These are phyloP conservation scores for Struthidea cinerea DNA, from an alignment of 2,113 vertebrate species.

Conservation along the genomic window DNA sequence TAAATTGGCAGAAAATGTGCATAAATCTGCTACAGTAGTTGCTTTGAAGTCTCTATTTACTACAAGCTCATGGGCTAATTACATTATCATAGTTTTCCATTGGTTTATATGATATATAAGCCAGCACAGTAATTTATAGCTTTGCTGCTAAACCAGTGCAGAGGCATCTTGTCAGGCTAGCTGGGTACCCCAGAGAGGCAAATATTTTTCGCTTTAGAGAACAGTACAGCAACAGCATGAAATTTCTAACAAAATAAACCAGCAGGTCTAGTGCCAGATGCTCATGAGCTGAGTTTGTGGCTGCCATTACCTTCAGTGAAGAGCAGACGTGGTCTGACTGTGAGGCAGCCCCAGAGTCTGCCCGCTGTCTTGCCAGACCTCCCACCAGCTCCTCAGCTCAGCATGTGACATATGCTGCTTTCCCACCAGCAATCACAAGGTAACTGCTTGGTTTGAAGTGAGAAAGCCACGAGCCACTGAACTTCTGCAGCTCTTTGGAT, in stretches of 20 bases:
- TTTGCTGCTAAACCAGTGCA: background rate
- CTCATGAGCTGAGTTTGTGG: background rate
- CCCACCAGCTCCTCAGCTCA: background rate
- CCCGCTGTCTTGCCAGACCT: background rate
- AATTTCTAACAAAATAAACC: background rate
- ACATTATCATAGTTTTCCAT: background rate
- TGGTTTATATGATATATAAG: background rate
- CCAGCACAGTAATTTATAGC: background rate
- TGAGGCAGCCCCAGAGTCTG: background rate
- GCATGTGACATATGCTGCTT: background rate
- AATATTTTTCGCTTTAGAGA: background rate
- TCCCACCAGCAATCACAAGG: background rate
- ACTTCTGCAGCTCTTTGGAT: background rate
- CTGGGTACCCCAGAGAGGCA: background rate
- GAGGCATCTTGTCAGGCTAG: background rate
- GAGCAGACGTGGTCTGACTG: background rate
- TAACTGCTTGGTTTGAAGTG: fast-evolving
- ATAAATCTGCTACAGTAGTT: background rate
- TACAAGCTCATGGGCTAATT: background rate
- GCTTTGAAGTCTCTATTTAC: background rate
- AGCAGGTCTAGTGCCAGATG: background rate
- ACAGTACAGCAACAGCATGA: background rate
- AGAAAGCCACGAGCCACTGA: background rate
- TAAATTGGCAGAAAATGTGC: background rate
- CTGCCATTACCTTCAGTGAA: background rate